Base-by-base conservation (phyloP, 64 coral and sea anemone species). In the Montipora sp. region DNA sequence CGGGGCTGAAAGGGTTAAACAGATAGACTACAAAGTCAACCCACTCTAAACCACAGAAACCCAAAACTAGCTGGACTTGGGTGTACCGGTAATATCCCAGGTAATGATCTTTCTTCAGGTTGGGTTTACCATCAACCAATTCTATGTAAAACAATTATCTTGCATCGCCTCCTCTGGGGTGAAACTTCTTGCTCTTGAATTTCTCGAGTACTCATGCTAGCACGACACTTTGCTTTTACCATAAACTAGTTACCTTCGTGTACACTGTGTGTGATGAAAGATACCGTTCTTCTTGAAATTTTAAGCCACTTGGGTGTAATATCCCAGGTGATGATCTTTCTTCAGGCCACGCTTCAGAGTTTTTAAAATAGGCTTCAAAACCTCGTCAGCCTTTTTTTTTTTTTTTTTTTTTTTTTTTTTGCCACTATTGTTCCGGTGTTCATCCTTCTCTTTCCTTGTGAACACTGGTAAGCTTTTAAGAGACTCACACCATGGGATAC, bases 91-190 rank as follows among this genome's bases (percentile, higher is more conserved):
- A 91, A 76, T 91, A 91, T 27, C 90, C 90, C 24, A 72, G 20
- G 48, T 45, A 5, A 76, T 83, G 90, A 72, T 84, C 79, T 73
- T 75, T 84, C 49, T 83, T 84, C 10, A 84, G 90, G 47, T 3
- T 51, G 15, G 48, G 90, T 51, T 75, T 92, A 8, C 79, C 90
- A 91, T 91, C 79, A 11, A 50, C 19, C 36, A 91, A 73, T 51
- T 87, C 81, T 68, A 87, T 80, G 46, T 93, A 93, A 72, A 93
- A 93, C 84, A 55, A 88, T 87, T 47, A 68, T 81, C 92, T 16
- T 87, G 67, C 21, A 93, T 70, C 10, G 48, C 44, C 22, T 93
- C 43, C 24, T 88, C 50, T 88, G 92, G 92, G 22, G 36, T 36
- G 36, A 36, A 36, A 2, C 36, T 36, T 36, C 36, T 36, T 36